phyloP scores from a whole-genome alignment of 2,113 vertebrate genomes.

The Eupsittula cactorum region DNA sequence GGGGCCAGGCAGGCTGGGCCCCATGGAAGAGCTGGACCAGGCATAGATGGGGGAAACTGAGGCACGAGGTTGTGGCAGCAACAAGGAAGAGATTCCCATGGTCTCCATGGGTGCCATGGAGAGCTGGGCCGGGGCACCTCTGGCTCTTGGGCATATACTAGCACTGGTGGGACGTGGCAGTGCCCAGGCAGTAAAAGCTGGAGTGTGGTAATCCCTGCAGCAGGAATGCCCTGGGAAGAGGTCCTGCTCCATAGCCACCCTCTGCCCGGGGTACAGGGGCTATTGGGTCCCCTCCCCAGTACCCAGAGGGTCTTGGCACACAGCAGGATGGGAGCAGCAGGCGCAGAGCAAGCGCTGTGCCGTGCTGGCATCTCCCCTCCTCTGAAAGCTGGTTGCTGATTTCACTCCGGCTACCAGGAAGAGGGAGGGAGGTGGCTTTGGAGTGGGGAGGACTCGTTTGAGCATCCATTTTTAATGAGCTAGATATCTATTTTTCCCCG shows the following conservation, averaged over 20 bases:
- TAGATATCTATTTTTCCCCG: constrained; percentile 67
- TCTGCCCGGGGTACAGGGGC: accelerated
- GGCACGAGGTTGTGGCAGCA: neutral
- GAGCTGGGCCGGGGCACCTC: accelerated
- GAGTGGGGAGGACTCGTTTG: constrained; percentile 34
- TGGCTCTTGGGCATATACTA: accelerated
- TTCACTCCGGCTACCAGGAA: constrained; percentile 58
- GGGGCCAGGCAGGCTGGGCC: neutral
- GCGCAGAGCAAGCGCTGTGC: accelerated
- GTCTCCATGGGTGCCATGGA: neutral
- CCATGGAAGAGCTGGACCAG: neutral
- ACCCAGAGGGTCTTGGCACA: accelerated
- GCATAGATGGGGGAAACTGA: neutral
- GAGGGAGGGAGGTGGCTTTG: constrained; percentile 55
- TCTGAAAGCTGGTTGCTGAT: constrained; percentile 49
- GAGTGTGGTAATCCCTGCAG: neutral
- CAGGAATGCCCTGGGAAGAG: neutral
- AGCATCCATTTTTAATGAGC: constrained; percentile 70
- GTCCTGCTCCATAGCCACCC: neutral
- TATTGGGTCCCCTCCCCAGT: accelerated
- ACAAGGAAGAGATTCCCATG: neutral
- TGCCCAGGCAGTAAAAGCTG: accelerated
- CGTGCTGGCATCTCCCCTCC: neutral
- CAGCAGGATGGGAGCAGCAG: neutral
- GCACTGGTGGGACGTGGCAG: neutral